Evolutionary conservation across 2,888 invertebrate species (phyloP).

Genomic region (Stictocephala bisonia): DNA sequence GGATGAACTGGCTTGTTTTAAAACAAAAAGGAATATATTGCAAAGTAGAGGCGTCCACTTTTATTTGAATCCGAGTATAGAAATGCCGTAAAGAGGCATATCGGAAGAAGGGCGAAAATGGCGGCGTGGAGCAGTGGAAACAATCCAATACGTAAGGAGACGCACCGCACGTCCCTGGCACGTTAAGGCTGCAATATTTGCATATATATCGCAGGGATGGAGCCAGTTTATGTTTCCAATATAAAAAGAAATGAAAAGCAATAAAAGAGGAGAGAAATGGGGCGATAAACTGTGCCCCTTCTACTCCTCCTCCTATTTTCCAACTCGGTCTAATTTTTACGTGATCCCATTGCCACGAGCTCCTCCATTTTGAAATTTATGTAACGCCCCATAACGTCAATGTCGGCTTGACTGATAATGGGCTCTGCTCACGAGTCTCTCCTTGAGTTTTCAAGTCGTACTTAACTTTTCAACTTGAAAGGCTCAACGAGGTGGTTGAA

Average conservation of each 20-base stretch:
- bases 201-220: constrained; percentile 52
- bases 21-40: too few relatives aligned
- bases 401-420: too few relatives aligned
- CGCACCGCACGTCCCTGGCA: constrained; percentile 9
- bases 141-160: constrained; percentile 27
- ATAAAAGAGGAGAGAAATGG: constrained; percentile 51
- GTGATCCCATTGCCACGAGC: constrained; percentile 46
- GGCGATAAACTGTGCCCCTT: constrained; percentile 23
- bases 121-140: background rate
- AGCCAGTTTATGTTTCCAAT: constrained; percentile 54
- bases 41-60: too few relatives aligned
- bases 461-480: background rate
- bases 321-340: constrained; percentile 46
- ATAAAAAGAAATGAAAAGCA: constrained; percentile 57
- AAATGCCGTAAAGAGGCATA: constrained; percentile 18
- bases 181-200: constrained; percentile 52
- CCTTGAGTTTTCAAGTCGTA: background rate
- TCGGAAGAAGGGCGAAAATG: background rate
- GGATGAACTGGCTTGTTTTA: too few relatives aligned
- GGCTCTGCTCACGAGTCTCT: background rate
- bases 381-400: constrained; percentile 48
- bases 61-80: background rate
- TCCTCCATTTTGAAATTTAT: constrained; percentile 49
- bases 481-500: background rate
- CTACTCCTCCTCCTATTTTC: background rate